Evolutionary conservation across 30 jellyfish, hydroid and myxozoan genomes (phyloP), one percentile per base, ranked within the genome.

Genomic region (Nemopilema nomurai): DNA sequence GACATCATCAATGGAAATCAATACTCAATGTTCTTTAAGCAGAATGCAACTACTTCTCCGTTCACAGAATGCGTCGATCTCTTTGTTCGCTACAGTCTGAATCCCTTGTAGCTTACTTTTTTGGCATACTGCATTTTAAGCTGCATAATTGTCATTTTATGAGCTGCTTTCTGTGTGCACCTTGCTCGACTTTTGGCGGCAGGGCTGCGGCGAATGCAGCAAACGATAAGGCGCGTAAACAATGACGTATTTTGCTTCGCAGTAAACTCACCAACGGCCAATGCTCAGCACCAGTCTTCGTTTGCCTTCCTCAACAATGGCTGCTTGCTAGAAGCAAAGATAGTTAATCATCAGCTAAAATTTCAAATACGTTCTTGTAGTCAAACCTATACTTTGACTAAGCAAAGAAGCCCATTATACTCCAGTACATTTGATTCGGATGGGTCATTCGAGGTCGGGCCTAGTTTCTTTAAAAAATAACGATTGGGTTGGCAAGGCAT

Each of bases 261-360:
- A 41, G 57, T 41, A 13, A 41, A 13, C 57, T 3, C 13, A 13
- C 57, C 57, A 13, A 3, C 9, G 13, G 13, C 13, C 57, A 41
- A 41, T 41, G 52, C 3, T 83, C 51, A 83, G 86, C 91, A 83
- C 91, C 91, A 83, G 63, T 83, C 91, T n/a, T 83, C 91, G 32
- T 83, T 84, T 28, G 33, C 75, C 62, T 83, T 83, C 3, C 73
- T 41, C 49, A 83, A 28, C 86, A 83, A 72, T 23, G 91, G 91
- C 51, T 76, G 91, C 84, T 71, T 71, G 86, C 91, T 83, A 73
- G n/a, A 71, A 71, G 23, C 16, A 51, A 77, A 53, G 3, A 53
- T 7, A 49, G 13, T 41, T 41, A 13, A 41, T 41, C 6, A 41
- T 41, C 57, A 41, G 57, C 57, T 41, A 3, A 13, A 13, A 41